Conservation (phyloP, 2,113 vertebrate species). For the Thomomys bottae region DNA sequence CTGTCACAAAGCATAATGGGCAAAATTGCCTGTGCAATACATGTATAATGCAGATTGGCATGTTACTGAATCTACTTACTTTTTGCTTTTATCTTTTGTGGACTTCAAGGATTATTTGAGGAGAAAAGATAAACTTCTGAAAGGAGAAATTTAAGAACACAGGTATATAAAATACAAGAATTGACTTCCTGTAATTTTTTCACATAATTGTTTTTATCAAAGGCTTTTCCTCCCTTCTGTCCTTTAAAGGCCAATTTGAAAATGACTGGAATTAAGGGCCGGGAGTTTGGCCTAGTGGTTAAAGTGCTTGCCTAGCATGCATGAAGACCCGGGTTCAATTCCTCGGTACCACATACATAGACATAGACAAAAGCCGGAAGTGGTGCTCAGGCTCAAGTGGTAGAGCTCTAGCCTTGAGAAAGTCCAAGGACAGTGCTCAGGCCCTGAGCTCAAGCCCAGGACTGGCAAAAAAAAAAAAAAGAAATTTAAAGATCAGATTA, state of each 20-base stretch:
- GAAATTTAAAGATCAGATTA: slow-evolving; percentile 35
- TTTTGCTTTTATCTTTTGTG: slow-evolving; percentile 31
- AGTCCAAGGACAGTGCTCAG: no score
- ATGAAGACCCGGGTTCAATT: no score
- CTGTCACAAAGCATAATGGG: background rate
- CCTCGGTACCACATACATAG: no score
- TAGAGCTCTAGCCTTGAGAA: no score
- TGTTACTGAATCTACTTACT: background rate
- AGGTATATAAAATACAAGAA: slow-evolving; percentile 1
- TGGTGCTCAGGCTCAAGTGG: no score
- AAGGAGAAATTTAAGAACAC: background rate
- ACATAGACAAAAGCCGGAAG: no score
- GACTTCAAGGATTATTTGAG: background rate
- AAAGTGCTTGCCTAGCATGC: no score
- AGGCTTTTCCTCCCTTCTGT: background rate
- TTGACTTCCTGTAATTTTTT: slow-evolving; percentile 16
- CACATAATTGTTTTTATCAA: background rate
- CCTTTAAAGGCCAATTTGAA: background rate
- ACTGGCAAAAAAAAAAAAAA: no score
- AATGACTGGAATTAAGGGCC: slow-evolving; percentile 12
- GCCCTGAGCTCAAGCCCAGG: no score
- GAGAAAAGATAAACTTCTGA: background rate
- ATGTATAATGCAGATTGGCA: background rate
- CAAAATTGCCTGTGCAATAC: background rate
- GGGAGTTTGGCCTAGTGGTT: no score